Evolutionary conservation across 2,113 vertebrate species (phyloP), one percentile per base, ranked within the genome.

Genomic region (Leptosomus discolor): DNA sequence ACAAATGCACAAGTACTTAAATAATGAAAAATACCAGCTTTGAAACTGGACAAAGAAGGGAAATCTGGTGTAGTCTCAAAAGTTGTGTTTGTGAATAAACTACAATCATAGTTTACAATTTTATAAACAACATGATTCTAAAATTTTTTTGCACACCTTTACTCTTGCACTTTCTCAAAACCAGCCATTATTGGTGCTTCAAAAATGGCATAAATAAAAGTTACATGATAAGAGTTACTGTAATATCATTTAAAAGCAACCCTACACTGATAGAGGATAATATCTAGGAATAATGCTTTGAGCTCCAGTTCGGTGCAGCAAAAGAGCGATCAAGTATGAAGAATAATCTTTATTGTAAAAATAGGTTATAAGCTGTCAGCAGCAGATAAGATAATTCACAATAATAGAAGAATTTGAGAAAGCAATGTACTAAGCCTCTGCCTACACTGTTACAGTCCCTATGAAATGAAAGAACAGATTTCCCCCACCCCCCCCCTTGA

Each of bases 371-470:
- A 78, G 5, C 26, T 79, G 39, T 57, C 65, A 94, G 48, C 12
- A 90, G 73, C 92, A 94, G 70, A 67, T 30, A 92, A 71, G 57
- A 60, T 88, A 92, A 94, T 71, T 95, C 73, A 80, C 23, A 86
- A 77, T 58, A 94, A 85, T 24, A 84, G 51, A 87, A 92, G 46
- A 90, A 85, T 85, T 79, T 76, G 6, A 85, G 18, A 91, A 96
- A 86, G 76, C 26, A 63, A 43, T 15, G 32, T 57, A 86, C 63
- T 75, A 67, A 90, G n/a, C 32, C 18, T 84, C 46, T 91, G 77
- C 48, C 68, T 92, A 51, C 22, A 61, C 21, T 22, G 12, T 43
- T 86, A 74, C 9, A 81, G 23, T 51, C 21, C 45, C 58, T 70
- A 84, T 50, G 54, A 86, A 41, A 94, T 46, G 29, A 92, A 88